Conservation (phyloP, 2,888 invertebrate species). For the Pedicia rivosa region DNA sequence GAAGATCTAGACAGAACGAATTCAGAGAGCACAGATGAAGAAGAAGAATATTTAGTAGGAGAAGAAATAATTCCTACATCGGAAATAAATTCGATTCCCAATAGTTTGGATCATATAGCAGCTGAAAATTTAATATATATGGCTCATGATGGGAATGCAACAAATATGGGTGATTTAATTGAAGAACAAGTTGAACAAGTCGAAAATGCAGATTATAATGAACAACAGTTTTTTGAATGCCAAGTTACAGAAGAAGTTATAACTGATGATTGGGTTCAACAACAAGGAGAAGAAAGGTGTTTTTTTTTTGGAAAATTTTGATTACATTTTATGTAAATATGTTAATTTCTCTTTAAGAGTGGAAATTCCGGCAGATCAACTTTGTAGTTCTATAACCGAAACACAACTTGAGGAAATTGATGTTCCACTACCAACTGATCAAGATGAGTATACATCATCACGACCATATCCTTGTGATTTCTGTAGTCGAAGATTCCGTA, state of each 20-base stretch:
- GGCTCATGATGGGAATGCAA: conserved; percentile 36
- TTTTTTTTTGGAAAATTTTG: not conserved
- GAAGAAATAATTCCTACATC: conserved; percentile 12
- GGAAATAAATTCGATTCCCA: conserved; percentile 12
- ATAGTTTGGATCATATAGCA: conserved; percentile 38
- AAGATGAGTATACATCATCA: conserved; percentile 47
- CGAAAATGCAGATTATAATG: conserved; percentile 15
- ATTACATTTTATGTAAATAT: not conserved
- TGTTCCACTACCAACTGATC: conserved; percentile 66
- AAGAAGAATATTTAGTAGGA: conserved; percentile 9
- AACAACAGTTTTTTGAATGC: conserved; percentile 33
- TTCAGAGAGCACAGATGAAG: conserved; percentile 1
- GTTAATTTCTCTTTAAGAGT: conserved; percentile 31
- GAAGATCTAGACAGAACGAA: conserved; percentile 1
- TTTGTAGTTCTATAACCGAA: conserved; percentile 32
- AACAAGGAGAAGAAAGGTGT: conserved; percentile 55
- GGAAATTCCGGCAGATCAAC: conserved; percentile 48
- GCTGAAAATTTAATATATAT: conserved; percentile 46
- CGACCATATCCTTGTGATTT: conserved; percentile 77
- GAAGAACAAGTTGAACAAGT: conserved; percentile 18
- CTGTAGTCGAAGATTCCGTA: conserved; percentile 67
- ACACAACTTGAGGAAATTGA: conserved; percentile 45
- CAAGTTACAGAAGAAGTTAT: conserved; percentile 67
- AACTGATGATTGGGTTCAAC: conserved; percentile 63
- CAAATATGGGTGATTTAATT: conserved; percentile 21